Conservation (phyloP, 2,113 vertebrate species). For the Aepyceros melampus region DNA sequence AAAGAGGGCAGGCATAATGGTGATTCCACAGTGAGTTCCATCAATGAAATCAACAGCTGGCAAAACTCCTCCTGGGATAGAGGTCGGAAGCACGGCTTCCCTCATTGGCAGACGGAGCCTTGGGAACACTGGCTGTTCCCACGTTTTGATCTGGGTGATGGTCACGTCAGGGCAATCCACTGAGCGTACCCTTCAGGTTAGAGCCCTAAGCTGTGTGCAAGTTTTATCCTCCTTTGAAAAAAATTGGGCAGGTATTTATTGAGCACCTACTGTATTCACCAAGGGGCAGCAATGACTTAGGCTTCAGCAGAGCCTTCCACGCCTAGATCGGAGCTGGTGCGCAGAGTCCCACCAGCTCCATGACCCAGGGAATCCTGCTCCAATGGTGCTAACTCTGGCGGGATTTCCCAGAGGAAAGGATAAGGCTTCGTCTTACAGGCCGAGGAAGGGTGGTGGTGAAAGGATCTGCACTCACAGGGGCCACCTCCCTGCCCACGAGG, state of each 20-base stretch:
- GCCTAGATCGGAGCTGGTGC: fast-evolving
- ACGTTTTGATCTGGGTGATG: fast-evolving
- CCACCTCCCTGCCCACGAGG: neutral
- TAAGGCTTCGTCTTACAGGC: neutral
- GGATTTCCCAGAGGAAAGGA: neutral
- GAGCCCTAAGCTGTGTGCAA: neutral
- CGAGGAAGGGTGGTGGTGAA: neutral
- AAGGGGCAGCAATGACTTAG: neutral
- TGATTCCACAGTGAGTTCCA: neutral
- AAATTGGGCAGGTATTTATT: neutral
- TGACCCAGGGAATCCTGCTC: neutral
- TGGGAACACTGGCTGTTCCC: neutral
- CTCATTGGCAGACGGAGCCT: neutral
- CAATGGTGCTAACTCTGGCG: neutral
- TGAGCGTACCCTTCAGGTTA: fast-evolving
- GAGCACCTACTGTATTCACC: neutral
- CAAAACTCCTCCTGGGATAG: neutral
- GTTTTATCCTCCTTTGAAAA: neutral
- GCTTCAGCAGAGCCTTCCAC: neutral
- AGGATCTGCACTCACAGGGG: neutral
- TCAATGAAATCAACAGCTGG: too few species aligned
- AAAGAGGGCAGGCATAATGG: neutral
- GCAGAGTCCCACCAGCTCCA: too few species aligned
- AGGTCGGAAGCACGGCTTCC: fast-evolving
- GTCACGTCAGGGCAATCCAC: neutral